These are phyloP conservation scores for Hirundo rustica DNA, from an alignment of 2,797 vertebrate genomes.

Conservation along the genomic window DNA sequence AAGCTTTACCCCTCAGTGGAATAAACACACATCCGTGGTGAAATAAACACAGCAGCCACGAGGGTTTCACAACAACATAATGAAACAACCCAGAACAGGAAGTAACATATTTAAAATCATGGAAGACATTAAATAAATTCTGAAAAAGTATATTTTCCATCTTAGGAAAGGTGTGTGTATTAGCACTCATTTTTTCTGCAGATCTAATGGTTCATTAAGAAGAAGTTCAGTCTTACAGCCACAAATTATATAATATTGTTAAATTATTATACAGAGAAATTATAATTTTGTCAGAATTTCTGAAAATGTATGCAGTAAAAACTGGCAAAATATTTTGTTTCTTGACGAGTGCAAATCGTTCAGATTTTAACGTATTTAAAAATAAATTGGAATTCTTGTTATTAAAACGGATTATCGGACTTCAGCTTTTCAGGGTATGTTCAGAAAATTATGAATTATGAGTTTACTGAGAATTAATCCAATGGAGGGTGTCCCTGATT, in stretches of 20 bases:
- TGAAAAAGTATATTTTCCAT: background rate
- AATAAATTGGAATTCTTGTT: background rate
- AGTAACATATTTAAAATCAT: background rate
- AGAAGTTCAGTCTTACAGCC: background rate
- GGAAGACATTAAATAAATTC: background rate
- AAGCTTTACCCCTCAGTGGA: background rate
- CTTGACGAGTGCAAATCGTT: background rate
- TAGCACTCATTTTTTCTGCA: background rate
- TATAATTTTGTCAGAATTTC: background rate
- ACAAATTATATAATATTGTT: background rate
- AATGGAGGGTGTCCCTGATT: background rate
- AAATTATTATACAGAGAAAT: background rate
- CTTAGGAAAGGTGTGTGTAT: background rate
- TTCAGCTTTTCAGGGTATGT: background rate
- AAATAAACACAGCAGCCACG: background rate
- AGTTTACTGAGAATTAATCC: background rate
- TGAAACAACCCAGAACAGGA: background rate
- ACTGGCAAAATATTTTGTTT: background rate
- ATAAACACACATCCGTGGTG: background rate
- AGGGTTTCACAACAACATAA: background rate
- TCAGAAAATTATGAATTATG: background rate
- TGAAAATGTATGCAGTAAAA: background rate
- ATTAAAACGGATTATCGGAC: background rate
- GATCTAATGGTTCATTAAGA: background rate
- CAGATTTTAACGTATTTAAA: background rate